Percentiles rank a stretch among this genome's conserved stretches.
Evolutionary conservation across 2,888 invertebrate species (phyloP).

Genomic region (Argynnis bischoffii): DNA sequence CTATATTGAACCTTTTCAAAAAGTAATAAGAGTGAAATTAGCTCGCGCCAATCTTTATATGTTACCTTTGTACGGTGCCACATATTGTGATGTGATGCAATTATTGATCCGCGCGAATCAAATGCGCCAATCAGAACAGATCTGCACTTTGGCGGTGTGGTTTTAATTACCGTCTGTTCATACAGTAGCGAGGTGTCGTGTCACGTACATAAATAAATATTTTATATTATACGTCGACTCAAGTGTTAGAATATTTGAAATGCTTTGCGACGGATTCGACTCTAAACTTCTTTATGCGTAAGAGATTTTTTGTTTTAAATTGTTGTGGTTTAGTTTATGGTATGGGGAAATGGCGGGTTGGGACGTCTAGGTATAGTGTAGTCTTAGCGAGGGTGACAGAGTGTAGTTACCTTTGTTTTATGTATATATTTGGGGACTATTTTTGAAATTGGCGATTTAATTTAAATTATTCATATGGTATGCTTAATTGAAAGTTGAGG

Average conservation of each 20-base stretch:
- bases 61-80: slow-evolving; percentile 12
- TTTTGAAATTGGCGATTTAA: too few species aligned
- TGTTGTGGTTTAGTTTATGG: too few species aligned
- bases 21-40: slow-evolving; percentile 14
- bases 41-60: neutral
- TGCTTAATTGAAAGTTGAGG: too few species aligned
- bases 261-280: slow-evolving; percentile 34
- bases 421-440: too few species aligned
- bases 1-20: neutral
- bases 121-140: slow-evolving; percentile 36
- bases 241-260: slow-evolving; percentile 17
- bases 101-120: slow-evolving; percentile 40
- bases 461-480: too few species aligned
- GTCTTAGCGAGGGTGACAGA: too few species aligned
- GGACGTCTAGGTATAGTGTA: too few species aligned
- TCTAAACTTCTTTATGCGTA: slow-evolving; percentile 36
- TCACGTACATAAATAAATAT: neutral
- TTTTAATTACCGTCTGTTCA: slow-evolving; percentile 5
- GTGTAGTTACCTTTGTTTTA: too few species aligned
- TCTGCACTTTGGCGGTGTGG: neutral
- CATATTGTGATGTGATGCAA: slow-evolving; percentile 35
- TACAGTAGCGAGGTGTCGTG: neutral
- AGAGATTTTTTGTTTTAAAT: slow-evolving; percentile 22
- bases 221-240: neutral
- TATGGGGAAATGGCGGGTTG: too few species aligned